Conservation (phyloP, 2,113 vertebrate species). For the Pimephales promelas region DNA sequence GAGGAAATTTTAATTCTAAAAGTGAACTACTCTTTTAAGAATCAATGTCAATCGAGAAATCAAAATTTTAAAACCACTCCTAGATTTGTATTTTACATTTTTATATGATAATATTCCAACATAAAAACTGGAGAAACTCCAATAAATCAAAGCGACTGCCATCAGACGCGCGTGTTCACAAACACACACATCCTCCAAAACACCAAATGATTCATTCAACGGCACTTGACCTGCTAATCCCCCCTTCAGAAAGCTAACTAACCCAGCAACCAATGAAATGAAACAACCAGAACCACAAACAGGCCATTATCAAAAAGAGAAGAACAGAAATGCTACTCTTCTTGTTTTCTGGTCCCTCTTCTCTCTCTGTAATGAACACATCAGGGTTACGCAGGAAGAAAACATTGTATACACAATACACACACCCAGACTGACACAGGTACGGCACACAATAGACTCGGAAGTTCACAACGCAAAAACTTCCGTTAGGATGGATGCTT, state of each 20-base stretch:
- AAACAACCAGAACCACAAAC: not conserved
- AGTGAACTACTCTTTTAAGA: too few species aligned
- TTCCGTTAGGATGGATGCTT: not conserved
- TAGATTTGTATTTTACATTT: too few species aligned
- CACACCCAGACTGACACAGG: slow-evolving; percentile 15
- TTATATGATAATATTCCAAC: too few species aligned
- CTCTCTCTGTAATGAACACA: not conserved
- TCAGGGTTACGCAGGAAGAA: not conserved
- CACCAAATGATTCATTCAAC: not conserved
- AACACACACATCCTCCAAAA: too few species aligned
- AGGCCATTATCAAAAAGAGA: not conserved
- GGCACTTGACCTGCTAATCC: not conserved
- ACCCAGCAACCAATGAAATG: not conserved
- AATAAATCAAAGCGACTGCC: too few species aligned
- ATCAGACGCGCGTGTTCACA: too few species aligned
- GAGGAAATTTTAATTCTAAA: too few species aligned
- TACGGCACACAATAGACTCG: not conserved
- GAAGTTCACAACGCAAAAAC: not conserved
- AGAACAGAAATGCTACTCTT: slow-evolving; percentile 35
- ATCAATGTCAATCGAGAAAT: too few species aligned
- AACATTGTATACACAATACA: not conserved
- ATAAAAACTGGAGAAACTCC: too few species aligned
- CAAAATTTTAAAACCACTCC: too few species aligned
- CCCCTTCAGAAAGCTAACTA: not conserved
- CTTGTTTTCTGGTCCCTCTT: slow-evolving; percentile 37